Conservation (phyloP, 2,797 vertebrate genomes). For the Typhlichthys subterraneus region DNA sequence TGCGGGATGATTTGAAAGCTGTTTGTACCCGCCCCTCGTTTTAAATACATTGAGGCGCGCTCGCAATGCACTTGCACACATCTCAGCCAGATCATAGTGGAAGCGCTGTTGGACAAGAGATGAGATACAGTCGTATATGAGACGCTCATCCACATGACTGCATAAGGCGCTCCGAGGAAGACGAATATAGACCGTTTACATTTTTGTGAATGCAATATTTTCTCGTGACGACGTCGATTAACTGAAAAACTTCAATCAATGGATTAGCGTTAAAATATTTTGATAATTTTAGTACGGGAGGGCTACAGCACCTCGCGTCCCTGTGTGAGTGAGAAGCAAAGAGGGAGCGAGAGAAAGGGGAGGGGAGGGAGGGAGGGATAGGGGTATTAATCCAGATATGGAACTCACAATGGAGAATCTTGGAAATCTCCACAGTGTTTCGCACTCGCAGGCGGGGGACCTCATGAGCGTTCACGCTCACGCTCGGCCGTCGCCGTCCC, state of each 20-base stretch:
- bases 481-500: slow-evolving; percentile 81
- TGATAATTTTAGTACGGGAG: slow-evolving; percentile 69
- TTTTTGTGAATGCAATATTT: slow-evolving; percentile 39
- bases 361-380: slow-evolving; percentile 71
- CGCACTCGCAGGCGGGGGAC: slow-evolving; percentile 88
- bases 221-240: slow-evolving; percentile 60
- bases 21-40: slow-evolving; percentile 62
- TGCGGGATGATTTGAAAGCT: slow-evolving; percentile 11
- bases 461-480: slow-evolving; percentile 87
- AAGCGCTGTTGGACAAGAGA: slow-evolving; percentile 77
- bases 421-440: slow-evolving; percentile 88
- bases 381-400: slow-evolving; percentile 80
- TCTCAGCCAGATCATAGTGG: slow-evolving; percentile 66
- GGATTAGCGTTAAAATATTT: slow-evolving; percentile 80
- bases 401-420: slow-evolving; percentile 95
- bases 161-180: slow-evolving; percentile 25
- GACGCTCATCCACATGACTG: slow-evolving; percentile 51
- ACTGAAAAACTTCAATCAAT: slow-evolving; percentile 74
- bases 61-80: slow-evolving; percentile 59
- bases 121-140: slow-evolving; percentile 60
- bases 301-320: slow-evolving; percentile 47
- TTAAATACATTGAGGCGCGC: slow-evolving; percentile 69
- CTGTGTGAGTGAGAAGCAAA: slow-evolving; percentile 62
- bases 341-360: slow-evolving; percentile 44
- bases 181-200: slow-evolving; percentile 30